These are phyloP conservation scores for Exaiptasia diaphana DNA, from an alignment of 64 coral and sea anemone genomes.

Conservation along the genomic window DNA sequence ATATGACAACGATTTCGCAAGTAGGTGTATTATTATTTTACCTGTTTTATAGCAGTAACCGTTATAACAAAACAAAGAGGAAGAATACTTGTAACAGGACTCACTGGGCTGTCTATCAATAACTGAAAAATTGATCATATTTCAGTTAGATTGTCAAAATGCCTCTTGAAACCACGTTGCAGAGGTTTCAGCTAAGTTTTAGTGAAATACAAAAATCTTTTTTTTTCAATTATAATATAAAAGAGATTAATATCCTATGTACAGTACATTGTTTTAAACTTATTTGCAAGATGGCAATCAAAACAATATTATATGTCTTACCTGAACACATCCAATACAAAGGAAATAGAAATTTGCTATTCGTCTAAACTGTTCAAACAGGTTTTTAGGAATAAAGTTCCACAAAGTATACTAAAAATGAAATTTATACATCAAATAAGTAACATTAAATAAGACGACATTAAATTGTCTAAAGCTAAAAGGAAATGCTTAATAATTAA, in stretches of 20 bases:
- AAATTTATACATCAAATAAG: background rate
- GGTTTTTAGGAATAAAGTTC: slow-evolving; percentile 95
- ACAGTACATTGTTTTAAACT: too few relatives aligned
- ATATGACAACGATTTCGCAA: too few relatives aligned
- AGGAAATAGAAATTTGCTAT: slow-evolving; percentile 99
- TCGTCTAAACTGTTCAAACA: slow-evolving; percentile 95
- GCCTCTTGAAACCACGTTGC: background rate
- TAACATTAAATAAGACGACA: background rate
- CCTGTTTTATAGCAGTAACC: slow-evolving; percentile 93
- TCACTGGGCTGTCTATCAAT: slow-evolving; percentile 91
- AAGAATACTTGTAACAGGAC: slow-evolving; percentile 87
- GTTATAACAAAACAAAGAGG: slow-evolving; percentile 86
- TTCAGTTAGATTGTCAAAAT: background rate
- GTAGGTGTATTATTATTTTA: too few relatives aligned
- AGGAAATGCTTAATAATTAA: background rate
- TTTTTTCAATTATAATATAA: too few relatives aligned
- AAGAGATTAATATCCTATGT: too few relatives aligned
- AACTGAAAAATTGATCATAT: slow-evolving; percentile 43
- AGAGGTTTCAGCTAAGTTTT: too few relatives aligned
- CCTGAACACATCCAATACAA: slow-evolving; percentile 88
- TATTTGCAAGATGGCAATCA: background rate
- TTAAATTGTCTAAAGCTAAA: background rate
- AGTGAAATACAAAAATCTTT: too few relatives aligned
- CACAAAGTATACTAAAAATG: slow-evolving; percentile 88
- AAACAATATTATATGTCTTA: slow-evolving; percentile 6